phyloP scores from a whole-genome alignment of 2,888 invertebrate species.

The Meganola albula region DNA sequence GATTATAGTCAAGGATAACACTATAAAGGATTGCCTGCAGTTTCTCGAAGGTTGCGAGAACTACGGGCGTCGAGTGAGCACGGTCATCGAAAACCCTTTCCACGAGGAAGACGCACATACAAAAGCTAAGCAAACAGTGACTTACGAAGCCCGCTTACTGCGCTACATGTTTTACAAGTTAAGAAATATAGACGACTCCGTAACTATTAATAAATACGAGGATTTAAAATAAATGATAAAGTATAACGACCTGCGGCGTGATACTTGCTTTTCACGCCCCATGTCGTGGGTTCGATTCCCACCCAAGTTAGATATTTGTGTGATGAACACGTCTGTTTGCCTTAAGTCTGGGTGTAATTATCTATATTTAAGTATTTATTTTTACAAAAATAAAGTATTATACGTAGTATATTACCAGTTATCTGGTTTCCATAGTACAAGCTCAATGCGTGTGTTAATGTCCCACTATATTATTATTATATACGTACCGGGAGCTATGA shows the following conservation, averaged over 20 bases:
- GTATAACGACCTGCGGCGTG: too few species aligned
- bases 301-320: too few species aligned
- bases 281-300: too few species aligned
- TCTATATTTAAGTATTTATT: too few species aligned
- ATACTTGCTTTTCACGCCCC: too few species aligned
- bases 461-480: too few species aligned
- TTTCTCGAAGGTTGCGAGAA: constrained; percentile 94
- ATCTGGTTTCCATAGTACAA: too few species aligned
- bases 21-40: constrained; percentile 90
- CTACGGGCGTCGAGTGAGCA: constrained; percentile 90
- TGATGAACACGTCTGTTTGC: too few species aligned
- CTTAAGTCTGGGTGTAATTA: too few species aligned
- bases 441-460: too few species aligned
- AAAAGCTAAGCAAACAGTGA: constrained; percentile 91
- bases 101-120: constrained; percentile 82
- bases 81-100: constrained; percentile 88
- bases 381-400: too few species aligned
- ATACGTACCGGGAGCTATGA: constrained; percentile 59
- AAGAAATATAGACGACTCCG: constrained; percentile 74
- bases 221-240: constrained; percentile 69
- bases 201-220: constrained; percentile 73
- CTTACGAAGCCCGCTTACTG: constrained; percentile 91
- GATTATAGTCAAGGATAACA: constrained; percentile 90
- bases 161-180: constrained; percentile 88
- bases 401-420: too few species aligned